Evolutionary conservation across 2,888 invertebrate genomes (phyloP), one percentile per base, ranked within the genome.

Genomic region (Megaustenia siamemsis): DNA sequence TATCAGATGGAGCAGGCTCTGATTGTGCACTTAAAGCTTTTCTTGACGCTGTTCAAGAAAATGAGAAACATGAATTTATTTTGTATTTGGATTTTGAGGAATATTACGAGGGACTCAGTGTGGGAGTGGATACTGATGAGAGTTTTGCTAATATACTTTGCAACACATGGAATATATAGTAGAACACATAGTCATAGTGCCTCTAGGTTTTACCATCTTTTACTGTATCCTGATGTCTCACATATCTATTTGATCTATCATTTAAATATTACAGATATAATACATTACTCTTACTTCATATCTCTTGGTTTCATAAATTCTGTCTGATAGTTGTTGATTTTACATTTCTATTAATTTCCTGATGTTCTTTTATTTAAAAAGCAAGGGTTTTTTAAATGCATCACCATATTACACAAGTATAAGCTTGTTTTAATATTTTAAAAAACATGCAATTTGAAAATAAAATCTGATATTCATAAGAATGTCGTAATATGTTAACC

Each of bases 81-180:
- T 89, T 90, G 0, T 93, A 89, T 83, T 88, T 88, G 3, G 93
- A 93, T 88, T 94, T 93, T 90, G 93, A 93, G 87, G 92, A 92
- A 79, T 93, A 93, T 88, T 93, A 94, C 78, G 94, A 94, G 86
- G 93, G 93, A 24, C 89, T 93, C 15, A 93, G 92, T 85, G 87
- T 93, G 35, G 88, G 91, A 38, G 82, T 93, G 1, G 90, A 91
- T 6, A 86, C 86, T 78, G 93, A 94, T 86, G 90, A 92, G 38
- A 93, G 93, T 76, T 94, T 93, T 87, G 89, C 87, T 40, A 92
- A 91, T 82, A 89, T 93, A 38, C 88, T 93, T 60, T 87, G 90
- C 77, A 93, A 93, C 86, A 91, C 93, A 1, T 93, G 93, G 93
- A 91, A 90, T 53, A 89, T 93, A 38, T 93, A 88, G 43, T 24